Evolutionary conservation across 2,888 invertebrate genomes (phyloP), one percentile per base, ranked within the genome.

Genomic region (Trilocha varians): DNA sequence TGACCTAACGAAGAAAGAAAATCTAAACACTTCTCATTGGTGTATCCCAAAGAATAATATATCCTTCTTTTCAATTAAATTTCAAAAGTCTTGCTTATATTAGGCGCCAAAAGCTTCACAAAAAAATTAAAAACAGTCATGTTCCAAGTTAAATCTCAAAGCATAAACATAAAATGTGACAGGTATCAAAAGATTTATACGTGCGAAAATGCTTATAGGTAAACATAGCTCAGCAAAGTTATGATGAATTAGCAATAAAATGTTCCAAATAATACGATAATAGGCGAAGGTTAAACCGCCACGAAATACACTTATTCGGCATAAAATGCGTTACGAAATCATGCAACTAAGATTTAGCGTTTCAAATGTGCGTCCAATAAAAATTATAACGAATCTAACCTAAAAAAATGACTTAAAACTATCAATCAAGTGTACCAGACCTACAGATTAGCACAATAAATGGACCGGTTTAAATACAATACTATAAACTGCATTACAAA

Each of bases 401-500:
- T 25, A 25, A 25, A 25, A 25, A 25, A 6, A 4, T 25, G 11
- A 6, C 6, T 25, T 25, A 25, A 25, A 25, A 11, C 25, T 4
- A 25, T 25, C 25, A 25, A 25, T 25, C 25, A 25, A 25, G 3
- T 25, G 8, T 11, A 25, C 11, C 6, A 25, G 25, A 11, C 25
- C 6, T 25, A 25, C 3, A 25, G 3, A 25, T 25, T 25, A 25
- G 25, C 25, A 4, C 5, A 8, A 18, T 18, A 18, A 18, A 18
- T 18, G 18, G 8, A 8, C 18, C 18, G 4, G 25, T 25, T 11
- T 25, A 25, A 25, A 25, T 25, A 25, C 5, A 25, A 25, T 25
- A 5, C 25, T 25, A 25, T n/a, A 25, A 25, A 45, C 43, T 41
- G 40, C 41, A 36, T 40, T 5, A 5, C 6, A 5, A 25, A 25